Conservation (phyloP, 2,113 vertebrate genomes). For the Channa maculata region DNA sequence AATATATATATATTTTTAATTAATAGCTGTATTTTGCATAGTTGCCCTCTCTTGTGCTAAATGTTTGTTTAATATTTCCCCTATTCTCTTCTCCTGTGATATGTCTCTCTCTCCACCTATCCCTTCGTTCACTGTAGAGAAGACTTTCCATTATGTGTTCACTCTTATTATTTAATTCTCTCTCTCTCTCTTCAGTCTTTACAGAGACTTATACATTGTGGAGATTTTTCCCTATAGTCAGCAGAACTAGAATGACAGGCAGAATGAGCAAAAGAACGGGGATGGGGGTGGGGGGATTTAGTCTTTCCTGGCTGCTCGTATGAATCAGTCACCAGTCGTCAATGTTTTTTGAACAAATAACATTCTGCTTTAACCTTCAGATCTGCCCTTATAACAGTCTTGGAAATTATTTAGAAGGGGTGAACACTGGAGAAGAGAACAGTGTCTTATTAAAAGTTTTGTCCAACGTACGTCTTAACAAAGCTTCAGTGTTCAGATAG, state of each 20-base stretch:
- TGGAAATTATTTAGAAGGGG: conserved; percentile 47
- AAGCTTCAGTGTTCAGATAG: too few relatives aligned
- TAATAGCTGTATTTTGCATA: too few relatives aligned
- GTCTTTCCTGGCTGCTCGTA: conserved; percentile 65
- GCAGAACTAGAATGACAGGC: conserved; percentile 58
- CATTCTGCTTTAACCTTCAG: conserved; percentile 66
- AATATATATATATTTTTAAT: too few relatives aligned
- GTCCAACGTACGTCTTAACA: too few relatives aligned
- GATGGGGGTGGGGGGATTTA: conserved; percentile 10
- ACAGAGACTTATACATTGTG: conserved; percentile 65
- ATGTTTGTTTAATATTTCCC: not conserved
- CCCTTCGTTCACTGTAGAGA: not conserved
- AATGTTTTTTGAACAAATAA: conserved; percentile 72
- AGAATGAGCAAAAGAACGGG: conserved; percentile 25
- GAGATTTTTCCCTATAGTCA: conserved; percentile 72
- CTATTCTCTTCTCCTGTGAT: not conserved
- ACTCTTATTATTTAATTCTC: conserved; percentile 20
- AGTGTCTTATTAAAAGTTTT: too few relatives aligned
- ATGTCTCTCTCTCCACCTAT: conserved; percentile 12
- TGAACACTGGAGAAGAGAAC: conserved; percentile 22
- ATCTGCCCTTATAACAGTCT: conserved; percentile 50
- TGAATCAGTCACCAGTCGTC: conserved; percentile 68
- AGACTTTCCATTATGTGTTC: conserved; percentile 37
- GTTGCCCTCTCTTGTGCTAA: too few relatives aligned
- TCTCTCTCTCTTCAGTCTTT: not conserved